Percentiles rank a stretch among this genome's conserved stretches.
Conservation (phyloP, 2,113 vertebrate species). For the Cervus canadensis region DNA sequence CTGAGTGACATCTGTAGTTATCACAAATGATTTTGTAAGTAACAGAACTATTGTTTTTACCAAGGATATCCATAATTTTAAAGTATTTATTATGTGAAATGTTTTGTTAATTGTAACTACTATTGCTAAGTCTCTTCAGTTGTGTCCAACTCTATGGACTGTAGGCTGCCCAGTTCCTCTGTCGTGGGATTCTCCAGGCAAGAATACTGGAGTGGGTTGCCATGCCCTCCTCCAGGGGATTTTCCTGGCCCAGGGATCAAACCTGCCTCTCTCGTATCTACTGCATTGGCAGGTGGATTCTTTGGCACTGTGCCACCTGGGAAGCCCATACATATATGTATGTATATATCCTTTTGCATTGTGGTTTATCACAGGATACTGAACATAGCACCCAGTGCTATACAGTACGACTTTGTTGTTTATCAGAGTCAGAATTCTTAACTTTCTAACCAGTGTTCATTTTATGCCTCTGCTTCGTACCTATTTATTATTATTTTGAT, state of each 20-base stretch:
- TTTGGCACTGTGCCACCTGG: background rate
- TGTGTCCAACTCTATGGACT: background rate
- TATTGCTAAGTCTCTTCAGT: background rate
- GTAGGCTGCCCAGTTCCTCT: background rate
- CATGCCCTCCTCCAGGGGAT: background rate
- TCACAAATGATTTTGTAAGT: background rate
- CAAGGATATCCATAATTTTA: background rate
- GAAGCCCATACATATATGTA: background rate
- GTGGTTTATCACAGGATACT: background rate
- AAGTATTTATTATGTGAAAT: background rate
- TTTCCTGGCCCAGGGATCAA: background rate
- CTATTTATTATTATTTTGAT: background rate
- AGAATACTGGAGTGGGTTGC: background rate
- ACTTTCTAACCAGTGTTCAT: background rate
- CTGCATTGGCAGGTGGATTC: background rate
- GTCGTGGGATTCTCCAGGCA: background rate
- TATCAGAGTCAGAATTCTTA: background rate
- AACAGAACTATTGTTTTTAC: background rate
- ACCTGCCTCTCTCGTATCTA: background rate
- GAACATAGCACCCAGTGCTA: background rate
- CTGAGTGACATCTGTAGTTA: background rate
- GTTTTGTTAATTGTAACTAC: background rate
- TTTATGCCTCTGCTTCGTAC: background rate
- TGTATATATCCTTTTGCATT: background rate
- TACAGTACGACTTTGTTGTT: background rate